Percentiles rank a stretch among this genome's conserved stretches.
Evolutionary conservation across 1,140 invertebrate genomes (phyloP).

Genomic region (Macrobrachium rosenbergii): DNA sequence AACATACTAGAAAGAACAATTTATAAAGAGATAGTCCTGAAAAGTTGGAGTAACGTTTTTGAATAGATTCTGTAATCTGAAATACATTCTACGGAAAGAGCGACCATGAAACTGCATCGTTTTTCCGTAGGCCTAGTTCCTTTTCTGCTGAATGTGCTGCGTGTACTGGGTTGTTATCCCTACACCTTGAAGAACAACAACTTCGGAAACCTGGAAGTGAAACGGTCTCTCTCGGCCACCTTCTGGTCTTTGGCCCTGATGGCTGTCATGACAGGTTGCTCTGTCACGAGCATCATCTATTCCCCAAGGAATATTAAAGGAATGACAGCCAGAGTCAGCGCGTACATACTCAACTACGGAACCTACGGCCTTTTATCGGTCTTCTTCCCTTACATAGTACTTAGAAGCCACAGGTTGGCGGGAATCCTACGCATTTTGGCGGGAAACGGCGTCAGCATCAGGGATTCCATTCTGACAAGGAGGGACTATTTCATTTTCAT

Average conservation of each 20-base stretch:
- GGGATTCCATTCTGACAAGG: not conserved
- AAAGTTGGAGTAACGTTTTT: too few relatives aligned
- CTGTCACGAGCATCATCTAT: not conserved
- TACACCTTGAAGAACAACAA: not conserved
- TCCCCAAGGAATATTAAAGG: not conserved
- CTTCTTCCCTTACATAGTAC: conserved; percentile 5
- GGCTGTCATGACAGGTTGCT: not conserved
- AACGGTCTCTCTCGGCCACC: not conserved
- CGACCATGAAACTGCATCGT: too few relatives aligned
- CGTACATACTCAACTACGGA: conserved; percentile 5
- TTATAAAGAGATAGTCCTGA: too few relatives aligned
- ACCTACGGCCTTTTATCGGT: not conserved
- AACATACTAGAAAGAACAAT: too few relatives aligned
- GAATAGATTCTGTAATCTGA: too few relatives aligned
- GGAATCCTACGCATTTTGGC: not conserved
- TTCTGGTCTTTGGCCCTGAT: not conserved
- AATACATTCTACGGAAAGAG: too few relatives aligned
- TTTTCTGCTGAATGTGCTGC: not conserved
- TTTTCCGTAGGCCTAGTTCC: too few relatives aligned
- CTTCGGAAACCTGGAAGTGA: not conserved
- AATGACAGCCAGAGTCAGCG: not conserved
- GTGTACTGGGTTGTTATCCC: not conserved
- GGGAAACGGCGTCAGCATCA: not conserved
- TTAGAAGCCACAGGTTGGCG: conserved; percentile 3
- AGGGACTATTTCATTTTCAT: not conserved